Conservation (phyloP, 2,797 vertebrate species). For the Centroberyx gerrardi region DNA sequence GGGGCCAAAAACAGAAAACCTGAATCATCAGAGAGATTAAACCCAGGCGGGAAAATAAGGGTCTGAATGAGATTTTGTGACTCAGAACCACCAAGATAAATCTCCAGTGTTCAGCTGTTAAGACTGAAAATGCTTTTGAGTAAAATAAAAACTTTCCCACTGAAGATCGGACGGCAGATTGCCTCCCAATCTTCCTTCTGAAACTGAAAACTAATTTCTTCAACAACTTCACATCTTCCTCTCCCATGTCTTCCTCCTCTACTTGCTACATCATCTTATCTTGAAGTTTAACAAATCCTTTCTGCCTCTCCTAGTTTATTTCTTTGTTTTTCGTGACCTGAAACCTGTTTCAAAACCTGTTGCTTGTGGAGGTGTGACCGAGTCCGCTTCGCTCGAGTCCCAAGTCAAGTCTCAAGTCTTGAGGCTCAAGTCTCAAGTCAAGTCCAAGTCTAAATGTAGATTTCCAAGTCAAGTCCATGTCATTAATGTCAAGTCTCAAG, state of each 20-base stretch:
- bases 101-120: conserved; percentile 5
- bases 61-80: background rate
- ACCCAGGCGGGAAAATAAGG: conserved; percentile 3
- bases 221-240: conserved; percentile 23
- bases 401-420: too few relatives aligned
- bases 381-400: too few relatives aligned
- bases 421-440: too few relatives aligned
- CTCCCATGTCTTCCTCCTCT: conserved; percentile 14
- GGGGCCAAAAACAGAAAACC: conserved; percentile 37
- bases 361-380: too few relatives aligned
- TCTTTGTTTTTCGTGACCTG: too few relatives aligned
- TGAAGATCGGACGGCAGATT: conserved; percentile 12
- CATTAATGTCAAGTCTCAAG: too few relatives aligned
- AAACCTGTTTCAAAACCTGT: too few relatives aligned
- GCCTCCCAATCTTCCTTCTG: background rate
- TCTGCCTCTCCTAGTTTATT: too few relatives aligned
- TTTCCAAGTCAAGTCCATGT: too few relatives aligned
- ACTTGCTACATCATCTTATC: background rate
- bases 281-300: too few relatives aligned
- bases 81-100: background rate
- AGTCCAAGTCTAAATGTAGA: too few relatives aligned
- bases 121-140: conserved; percentile 26
- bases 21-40: conserved; percentile 35
- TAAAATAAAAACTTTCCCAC: conserved; percentile 23
- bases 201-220: conserved; percentile 33